Base-by-base conservation (phyloP, 1,140 invertebrate species). In the Scaptodrosophila lebanonensis region DNA sequence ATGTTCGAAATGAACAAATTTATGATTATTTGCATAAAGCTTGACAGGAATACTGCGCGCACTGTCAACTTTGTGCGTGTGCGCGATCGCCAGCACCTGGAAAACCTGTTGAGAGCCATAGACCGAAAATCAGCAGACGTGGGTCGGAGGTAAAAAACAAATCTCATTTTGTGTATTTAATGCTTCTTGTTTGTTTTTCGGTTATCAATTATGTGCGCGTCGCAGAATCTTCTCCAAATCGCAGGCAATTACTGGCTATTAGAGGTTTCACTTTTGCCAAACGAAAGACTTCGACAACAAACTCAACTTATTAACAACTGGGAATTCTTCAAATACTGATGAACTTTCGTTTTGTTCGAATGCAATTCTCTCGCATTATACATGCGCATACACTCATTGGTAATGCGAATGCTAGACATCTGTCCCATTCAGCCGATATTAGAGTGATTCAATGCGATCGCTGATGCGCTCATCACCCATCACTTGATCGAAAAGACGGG, bases 241-340 rank as follows among this genome's bases (percentile, higher is more conserved):
- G 12, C 39, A 29, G 17, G 30, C 39, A 38, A 79, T 72, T 79
- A 72, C 53, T 16, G 44, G 30, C 36, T 67, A 60, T 77, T 77
- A 77, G 47, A 43, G 54, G 66, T 77, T 77, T 77, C 72, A 77
- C 72, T 77, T 64, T 77, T 66, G n/a, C n/a, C n/a, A n/a, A 36
- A 32, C 39, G 25, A 53, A 65, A 49, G 30, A 57, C 29, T 35
- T 11, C 18, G 15, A 53, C 49, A 33, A 42, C 47, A 39, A 33
- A 13, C n/a, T n/a, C n/a, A 30, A 65, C 35, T 61, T 17, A 32
- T 11, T 25, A 12, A 8, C 16, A 42, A 40, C 11, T 39, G 7
- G 12, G 38, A 49, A 48, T 69, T 56, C 39, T 57, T 11, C 16
- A 5, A 9, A 25, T 12, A 12, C 15, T n/a, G 36, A 49, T 51